A percentile compares a stretch with the other conserved stretches of the same genome.
phyloP scores from a whole-genome alignment of 2,888 invertebrate species.

The Atethmia centrago region DNA sequence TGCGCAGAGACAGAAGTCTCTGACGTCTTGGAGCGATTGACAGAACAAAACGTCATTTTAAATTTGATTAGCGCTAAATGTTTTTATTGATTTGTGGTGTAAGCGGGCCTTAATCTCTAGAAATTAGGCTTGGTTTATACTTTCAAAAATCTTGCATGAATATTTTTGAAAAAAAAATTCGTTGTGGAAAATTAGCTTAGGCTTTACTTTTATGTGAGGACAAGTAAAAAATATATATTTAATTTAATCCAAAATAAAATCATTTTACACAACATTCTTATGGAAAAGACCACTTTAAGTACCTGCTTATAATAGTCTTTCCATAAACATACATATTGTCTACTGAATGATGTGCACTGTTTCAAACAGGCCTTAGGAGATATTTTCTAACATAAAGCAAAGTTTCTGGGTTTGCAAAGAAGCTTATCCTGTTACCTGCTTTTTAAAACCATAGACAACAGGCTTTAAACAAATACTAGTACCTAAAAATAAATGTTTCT shows the following conservation, averaged over 20 bases:
- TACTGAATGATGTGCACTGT: neutral
- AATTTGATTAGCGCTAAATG: neutral
- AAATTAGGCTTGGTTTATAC: neutral
- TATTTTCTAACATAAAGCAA: neutral
- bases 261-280: neutral
- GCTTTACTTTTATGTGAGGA: neutral
- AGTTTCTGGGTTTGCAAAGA: neutral
- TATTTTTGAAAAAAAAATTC: neutral
- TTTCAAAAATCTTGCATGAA: neutral
- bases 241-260: neutral
- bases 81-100: neutral
- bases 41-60: neutral
- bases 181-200: neutral
- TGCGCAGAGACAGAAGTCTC: neutral
- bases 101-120: neutral
- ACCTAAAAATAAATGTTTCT: too few species aligned
- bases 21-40: neutral
- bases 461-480: conserved; percentile 14
- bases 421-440: conserved; percentile 3
- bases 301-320: neutral
- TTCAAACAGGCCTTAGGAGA: neutral
- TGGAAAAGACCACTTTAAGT: neutral
- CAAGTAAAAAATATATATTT: neutral
- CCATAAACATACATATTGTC: neutral
- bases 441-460: conserved; percentile 8